Evolutionary conservation across 2,113 vertebrate genomes (phyloP), one percentile per base, ranked within the genome.

Genomic region (Eclectus roratus): DNA sequence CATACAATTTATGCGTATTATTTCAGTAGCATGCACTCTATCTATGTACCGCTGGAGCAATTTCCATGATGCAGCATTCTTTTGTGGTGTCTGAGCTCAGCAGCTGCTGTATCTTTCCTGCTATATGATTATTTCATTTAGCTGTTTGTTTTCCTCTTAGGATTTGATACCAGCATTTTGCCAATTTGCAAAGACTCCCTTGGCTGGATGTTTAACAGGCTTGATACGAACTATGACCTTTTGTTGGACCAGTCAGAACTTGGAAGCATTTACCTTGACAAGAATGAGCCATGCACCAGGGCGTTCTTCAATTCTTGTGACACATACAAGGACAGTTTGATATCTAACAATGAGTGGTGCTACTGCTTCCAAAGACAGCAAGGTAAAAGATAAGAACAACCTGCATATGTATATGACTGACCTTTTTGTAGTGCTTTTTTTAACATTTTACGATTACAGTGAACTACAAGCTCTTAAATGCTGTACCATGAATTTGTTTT

Each of bases 331-430:
- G 98, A 99, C 97, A 98, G 98, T 85, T 97, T 99, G 65, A 98
- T 99, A 97, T 99, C 98, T 95, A 99, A 99, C 97, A 99, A 99
- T 21, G 99, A 99, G 88, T 99, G 99, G 99, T 99, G 99, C 97
- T 99, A 99, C 61, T 99, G 99, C 96, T 99, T 99, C 97, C 99
- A 99, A 96, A 99, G 98, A 88, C 99, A 99, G 95, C 99, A 99
- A 98, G 99, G 99, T 99, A 98, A 96, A 95, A 56, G 29, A 94
- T 74, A 35, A 86, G 35, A 74, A 31, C 52, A 80, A 37, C 29
- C 18, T 55, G 9, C 20, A 7, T 55, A 11, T 73, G 33, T 28
- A 4, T 50, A 21, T 56, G 49, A 47, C 49, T 91, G 72, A 81
- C 23, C 31, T 87, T 81, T 53, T 49, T 77, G 58, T 82, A 72